Conservation (phyloP, 2,797 vertebrate genomes). For the Eutrigla gurnardus region DNA sequence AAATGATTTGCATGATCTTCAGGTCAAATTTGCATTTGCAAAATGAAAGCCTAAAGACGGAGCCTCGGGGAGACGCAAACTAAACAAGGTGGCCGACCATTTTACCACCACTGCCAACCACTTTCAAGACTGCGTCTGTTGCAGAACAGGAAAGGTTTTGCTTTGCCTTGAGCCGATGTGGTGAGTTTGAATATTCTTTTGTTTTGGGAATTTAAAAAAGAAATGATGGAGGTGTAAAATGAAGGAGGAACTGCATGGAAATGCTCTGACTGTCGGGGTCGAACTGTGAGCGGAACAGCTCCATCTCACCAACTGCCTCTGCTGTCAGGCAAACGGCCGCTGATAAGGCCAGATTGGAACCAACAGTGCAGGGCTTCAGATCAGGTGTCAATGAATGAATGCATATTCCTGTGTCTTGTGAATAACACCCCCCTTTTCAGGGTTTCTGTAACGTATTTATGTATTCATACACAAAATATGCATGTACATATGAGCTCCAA, state of each 20-base stretch:
- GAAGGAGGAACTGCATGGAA: conserved; percentile 4
- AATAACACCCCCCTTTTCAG: conserved; percentile 1
- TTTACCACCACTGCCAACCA: not conserved
- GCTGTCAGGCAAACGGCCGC: conserved; percentile 26
- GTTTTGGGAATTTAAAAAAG: not conserved
- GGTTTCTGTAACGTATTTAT: not conserved
- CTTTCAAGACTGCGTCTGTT: not conserved
- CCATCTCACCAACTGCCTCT: conserved; percentile 20
- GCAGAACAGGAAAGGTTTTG: not conserved
- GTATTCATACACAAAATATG: not conserved
- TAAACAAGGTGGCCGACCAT: not conserved
- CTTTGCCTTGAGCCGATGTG: not conserved
- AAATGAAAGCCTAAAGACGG: not conserved
- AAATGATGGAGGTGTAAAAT: not conserved
- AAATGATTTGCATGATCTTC: conserved; percentile 4
- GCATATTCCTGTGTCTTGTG: not conserved
- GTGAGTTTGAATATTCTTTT: not conserved
- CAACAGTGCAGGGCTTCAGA: conserved; percentile 3
- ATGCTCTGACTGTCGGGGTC: not conserved
- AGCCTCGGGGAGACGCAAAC: not conserved
- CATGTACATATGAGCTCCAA: not conserved
- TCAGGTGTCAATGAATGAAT: not conserved
- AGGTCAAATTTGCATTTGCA: not conserved
- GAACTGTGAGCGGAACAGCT: conserved; percentile 1
- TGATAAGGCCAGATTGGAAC: conserved; percentile 27